These are phyloP conservation scores for Cirrhinus molitorella DNA, from an alignment of 2,797 vertebrate species.

Conservation along the genomic window DNA sequence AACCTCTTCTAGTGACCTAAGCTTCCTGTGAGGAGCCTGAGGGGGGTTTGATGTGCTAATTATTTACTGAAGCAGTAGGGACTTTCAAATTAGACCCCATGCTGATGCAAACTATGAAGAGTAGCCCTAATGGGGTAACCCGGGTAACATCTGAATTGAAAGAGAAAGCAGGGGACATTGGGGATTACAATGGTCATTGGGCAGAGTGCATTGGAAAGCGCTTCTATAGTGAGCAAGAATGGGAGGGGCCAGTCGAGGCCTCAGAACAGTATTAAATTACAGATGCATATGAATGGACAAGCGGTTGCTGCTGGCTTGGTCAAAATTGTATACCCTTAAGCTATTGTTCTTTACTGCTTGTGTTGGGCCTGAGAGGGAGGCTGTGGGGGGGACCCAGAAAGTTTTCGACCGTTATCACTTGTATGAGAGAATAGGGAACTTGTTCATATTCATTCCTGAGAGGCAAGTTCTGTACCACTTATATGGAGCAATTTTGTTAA, in stretches of 20 bases:
- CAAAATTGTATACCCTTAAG: conserved; percentile 77
- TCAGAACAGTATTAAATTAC: conserved; percentile 82
- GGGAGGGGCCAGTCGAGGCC: conserved; percentile 60
- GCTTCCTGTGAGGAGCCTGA: conserved; percentile 76
- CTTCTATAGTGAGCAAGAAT: conserved; percentile 55
- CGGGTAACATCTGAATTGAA: conserved; percentile 78
- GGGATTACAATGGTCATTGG: conserved; percentile 73
- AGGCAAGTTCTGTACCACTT: conserved; percentile 21
- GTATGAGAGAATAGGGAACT: conserved; percentile 62
- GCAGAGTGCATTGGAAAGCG: conserved; percentile 71
- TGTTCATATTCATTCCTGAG: conserved; percentile 49
- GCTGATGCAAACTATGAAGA: conserved; percentile 72
- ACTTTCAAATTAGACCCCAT: conserved; percentile 77
- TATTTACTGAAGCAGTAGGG: conserved; percentile 83
- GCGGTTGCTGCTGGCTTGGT: conserved; percentile 75
- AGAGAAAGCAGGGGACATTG: conserved; percentile 60
- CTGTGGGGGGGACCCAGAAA: conserved; percentile 60
- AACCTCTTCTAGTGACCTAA: conserved; percentile 72
- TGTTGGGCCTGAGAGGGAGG: conserved; percentile 70
- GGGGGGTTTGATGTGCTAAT: conserved; percentile 77
- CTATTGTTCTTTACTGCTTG: conserved; percentile 75
- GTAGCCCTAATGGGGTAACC: conserved; percentile 77
- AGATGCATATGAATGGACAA: conserved; percentile 83
- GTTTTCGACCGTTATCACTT: conserved; percentile 72
- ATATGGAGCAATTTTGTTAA: conserved; percentile 27